Evolutionary conservation across 2,113 vertebrate species (phyloP).

Genomic region (Cryptomyrus ogoouensis): DNA sequence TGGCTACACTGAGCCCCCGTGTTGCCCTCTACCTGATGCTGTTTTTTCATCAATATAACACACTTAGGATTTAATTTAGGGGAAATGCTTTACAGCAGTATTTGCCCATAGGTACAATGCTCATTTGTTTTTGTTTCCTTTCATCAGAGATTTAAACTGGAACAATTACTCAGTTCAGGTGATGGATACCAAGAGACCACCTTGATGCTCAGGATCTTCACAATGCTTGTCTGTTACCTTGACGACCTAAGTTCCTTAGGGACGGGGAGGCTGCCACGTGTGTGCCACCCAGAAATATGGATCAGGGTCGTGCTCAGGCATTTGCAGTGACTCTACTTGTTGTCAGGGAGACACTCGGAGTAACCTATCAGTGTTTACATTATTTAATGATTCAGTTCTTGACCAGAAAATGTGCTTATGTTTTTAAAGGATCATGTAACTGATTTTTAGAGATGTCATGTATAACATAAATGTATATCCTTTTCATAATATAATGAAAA

Average conservation of each 20-base stretch:
- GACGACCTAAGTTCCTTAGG: not conserved
- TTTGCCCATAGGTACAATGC: not conserved
- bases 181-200: slow-evolving; percentile 80
- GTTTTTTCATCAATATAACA: not conserved
- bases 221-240: not conserved
- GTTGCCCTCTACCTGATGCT: not conserved
- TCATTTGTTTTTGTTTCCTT: not conserved
- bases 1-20: not conserved
- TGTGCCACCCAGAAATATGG: not conserved
- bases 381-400: not conserved
- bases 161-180: slow-evolving; percentile 93
- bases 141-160: slow-evolving; percentile 78
- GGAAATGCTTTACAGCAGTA: not conserved
- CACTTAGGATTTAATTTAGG: not conserved
- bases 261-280: not conserved
- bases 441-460: not conserved
- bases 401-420: not conserved
- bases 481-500: not conserved
- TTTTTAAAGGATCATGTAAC: not conserved
- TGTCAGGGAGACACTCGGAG: not conserved
- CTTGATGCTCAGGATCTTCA: not conserved
- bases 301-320: not conserved
- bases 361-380: not conserved
- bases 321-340: not conserved
- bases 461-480: not conserved